Percentiles rank a stretch among this genome's conserved stretches.
Conservation (phyloP, 37 sponge, comb jelly and placozoan genomes). For the Geodia barretti region DNA sequence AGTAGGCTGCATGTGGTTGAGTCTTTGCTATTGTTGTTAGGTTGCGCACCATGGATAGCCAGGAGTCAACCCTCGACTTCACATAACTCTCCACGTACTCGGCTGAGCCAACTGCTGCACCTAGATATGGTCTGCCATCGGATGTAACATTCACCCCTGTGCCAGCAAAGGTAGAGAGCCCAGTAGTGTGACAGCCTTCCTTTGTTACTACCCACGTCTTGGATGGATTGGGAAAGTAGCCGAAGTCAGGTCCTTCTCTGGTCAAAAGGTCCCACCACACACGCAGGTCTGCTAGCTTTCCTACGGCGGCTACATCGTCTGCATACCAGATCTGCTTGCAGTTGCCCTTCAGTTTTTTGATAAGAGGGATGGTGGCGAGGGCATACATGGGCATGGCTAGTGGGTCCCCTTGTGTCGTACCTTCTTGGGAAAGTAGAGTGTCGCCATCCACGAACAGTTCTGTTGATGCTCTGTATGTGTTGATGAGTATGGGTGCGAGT, state of each 20-base stretch:
- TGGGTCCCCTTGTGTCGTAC: no score
- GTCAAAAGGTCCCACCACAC: slow-evolving; percentile 44
- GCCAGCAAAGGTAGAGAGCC: neutral
- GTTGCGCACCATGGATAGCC: neutral
- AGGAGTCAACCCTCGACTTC: no score
- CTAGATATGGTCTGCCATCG: slow-evolving; percentile 38
- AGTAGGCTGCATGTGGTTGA: slow-evolving; percentile 38
- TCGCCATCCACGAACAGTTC: slow-evolving; percentile 47
- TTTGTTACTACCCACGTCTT: slow-evolving; percentile 42
- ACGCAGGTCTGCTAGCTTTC: slow-evolving; percentile 1
- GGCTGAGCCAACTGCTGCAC: slow-evolving; percentile 42
- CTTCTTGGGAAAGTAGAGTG: no score
- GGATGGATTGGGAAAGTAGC: slow-evolving; percentile 43
- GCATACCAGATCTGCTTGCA: no score
- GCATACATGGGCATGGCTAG: no score
- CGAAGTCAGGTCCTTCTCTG: slow-evolving; percentile 38
- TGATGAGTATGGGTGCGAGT: slow-evolving; percentile 20
- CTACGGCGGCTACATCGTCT: no score
- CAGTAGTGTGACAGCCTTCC: neutral
- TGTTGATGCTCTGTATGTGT: slow-evolving; percentile 40
- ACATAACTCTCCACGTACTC: no score
- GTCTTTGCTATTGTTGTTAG: slow-evolving; percentile 29
- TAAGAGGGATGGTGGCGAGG: no score
- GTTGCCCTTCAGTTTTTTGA: no score
- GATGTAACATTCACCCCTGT: no score